Conservation (phyloP, 1,140 invertebrate species). For the Cotesia glomerata region DNA sequence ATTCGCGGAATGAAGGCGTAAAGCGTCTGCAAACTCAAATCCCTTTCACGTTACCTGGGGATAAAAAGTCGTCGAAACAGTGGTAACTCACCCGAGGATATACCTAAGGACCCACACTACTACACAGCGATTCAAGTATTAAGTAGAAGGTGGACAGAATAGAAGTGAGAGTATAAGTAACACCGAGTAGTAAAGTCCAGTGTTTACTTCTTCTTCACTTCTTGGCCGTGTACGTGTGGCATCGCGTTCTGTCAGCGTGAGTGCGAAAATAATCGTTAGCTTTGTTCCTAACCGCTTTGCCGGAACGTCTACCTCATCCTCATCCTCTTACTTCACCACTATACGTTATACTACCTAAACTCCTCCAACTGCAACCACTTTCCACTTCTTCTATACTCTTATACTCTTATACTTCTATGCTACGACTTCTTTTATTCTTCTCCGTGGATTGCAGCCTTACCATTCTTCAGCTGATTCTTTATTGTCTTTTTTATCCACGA, state of each 20-base stretch:
- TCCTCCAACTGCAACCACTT: background rate
- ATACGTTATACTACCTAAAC: background rate
- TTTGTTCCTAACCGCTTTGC: slow-evolving; percentile 34
- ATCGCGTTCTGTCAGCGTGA: slow-evolving; percentile 43
- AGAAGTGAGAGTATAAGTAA: background rate
- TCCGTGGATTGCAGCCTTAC: background rate
- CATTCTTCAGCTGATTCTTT: background rate
- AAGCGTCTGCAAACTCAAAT: slow-evolving; percentile 31
- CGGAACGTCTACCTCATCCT: background rate
- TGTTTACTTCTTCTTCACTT: background rate
- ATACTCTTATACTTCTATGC: background rate
- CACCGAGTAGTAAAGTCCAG: too few species aligned
- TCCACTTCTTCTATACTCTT: background rate
- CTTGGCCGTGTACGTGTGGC: slow-evolving; percentile 35
- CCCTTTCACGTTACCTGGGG: slow-evolving; percentile 21
- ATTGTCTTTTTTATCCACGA: slow-evolving; percentile 2
- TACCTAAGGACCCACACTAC: too few species aligned
- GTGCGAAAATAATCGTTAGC: slow-evolving; percentile 51
- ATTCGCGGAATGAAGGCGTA: slow-evolving; percentile 39
- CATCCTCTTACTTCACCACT: background rate
- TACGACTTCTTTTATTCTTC: slow-evolving; percentile 5
- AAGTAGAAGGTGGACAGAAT: background rate
- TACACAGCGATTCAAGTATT: background rate
- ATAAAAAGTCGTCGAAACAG: slow-evolving; percentile 33
- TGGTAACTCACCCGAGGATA: slow-evolving; percentile 31